Evolutionary conservation across 1,140 invertebrate species (phyloP).

Genomic region (Dendroctonus ponderosae): DNA sequence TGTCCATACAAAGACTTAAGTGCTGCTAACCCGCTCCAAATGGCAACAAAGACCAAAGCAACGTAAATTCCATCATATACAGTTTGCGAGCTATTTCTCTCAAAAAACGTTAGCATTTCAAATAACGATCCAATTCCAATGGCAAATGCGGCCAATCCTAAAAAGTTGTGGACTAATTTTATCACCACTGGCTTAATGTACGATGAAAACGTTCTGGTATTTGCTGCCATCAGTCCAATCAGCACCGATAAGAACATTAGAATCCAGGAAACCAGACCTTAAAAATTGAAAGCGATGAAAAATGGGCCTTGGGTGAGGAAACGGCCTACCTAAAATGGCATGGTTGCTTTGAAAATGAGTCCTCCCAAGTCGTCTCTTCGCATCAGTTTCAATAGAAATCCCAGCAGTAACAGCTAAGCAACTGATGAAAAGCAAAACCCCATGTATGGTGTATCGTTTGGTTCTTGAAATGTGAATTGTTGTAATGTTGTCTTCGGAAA

Average conservation of each 20-base stretch:
- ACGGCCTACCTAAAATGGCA: slow-evolving; percentile 4
- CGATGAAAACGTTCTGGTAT: slow-evolving; percentile 16
- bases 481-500: slow-evolving; percentile 29
- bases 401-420: slow-evolving; percentile 12
- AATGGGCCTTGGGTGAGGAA: background rate
- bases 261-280: slow-evolving; percentile 30
- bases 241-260: slow-evolving; percentile 21
- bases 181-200: slow-evolving; percentile 20
- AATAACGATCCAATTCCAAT: slow-evolving; percentile 24
- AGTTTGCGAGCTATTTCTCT: background rate
- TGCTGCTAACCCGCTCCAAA: slow-evolving; percentile 27
- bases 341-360: slow-evolving; percentile 16
- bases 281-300: slow-evolving; percentile 3
- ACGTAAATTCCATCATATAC: background rate
- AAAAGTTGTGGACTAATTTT: slow-evolving; percentile 30
- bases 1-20: slow-evolving; percentile 21
- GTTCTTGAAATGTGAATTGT: slow-evolving; percentile 20
- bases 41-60: slow-evolving; percentile 16
- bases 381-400: slow-evolving; percentile 13
- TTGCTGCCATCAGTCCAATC: slow-evolving; percentile 22
- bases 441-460: slow-evolving; percentile 29
- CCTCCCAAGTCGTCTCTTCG: slow-evolving; percentile 3
- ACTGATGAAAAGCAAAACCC: slow-evolving; percentile 23
- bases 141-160: slow-evolving; percentile 23
- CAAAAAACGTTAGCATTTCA: background rate